Evolutionary conservation across 2,113 vertebrate genomes (phyloP).

Genomic region (Elephantulus edwardii): DNA sequence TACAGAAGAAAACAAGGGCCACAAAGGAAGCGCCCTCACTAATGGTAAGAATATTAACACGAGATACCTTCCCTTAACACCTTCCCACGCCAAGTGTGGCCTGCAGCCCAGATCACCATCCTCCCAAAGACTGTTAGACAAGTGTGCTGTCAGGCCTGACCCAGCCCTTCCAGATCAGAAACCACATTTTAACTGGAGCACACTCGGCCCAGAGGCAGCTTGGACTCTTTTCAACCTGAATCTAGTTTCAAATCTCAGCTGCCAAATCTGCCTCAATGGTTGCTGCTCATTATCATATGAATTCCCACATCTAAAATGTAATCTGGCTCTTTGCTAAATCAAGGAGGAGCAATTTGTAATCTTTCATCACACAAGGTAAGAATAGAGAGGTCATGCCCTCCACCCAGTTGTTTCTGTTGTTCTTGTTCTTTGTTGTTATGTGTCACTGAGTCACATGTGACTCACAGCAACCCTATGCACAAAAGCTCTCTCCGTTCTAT

Average conservation of each 20-base stretch:
- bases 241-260: conserved; percentile 6
- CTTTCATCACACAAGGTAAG: not conserved
- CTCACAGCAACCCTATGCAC: no score
- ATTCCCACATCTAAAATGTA: not conserved
- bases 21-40: not conserved
- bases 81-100: not conserved
- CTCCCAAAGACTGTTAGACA: not conserved
- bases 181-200: not conserved
- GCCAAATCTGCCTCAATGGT: not conserved
- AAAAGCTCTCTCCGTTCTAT: no score
- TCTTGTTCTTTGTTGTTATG: no score
- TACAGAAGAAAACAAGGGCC: not conserved
- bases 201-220: not conserved
- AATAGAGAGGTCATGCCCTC: not conserved
- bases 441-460: no score
- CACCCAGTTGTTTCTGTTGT: not conserved
- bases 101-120: not conserved
- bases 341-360: not conserved
- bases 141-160: not conserved
- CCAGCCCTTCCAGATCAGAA: not conserved
- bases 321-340: not conserved
- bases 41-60: not conserved
- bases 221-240: not conserved
- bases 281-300: not conserved
- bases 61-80: not conserved